Base-by-base conservation (phyloP, 1,140 invertebrate species). In the Steinernema feltiae region DNA sequence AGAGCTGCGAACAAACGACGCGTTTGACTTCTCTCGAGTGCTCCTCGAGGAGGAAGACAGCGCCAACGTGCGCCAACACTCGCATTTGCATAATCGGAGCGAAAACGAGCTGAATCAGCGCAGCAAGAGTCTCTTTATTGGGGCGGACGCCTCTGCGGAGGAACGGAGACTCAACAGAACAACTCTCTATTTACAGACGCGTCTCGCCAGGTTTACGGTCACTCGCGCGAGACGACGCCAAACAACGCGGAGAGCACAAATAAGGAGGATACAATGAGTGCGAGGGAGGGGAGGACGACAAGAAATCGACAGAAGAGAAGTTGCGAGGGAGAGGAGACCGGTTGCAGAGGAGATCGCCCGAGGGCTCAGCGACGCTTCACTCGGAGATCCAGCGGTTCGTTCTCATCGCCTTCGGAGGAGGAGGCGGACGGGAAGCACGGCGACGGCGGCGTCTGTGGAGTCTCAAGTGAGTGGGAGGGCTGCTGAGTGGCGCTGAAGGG, bases 81-180 rank as follows among this genome's bases (percentile, higher is more conserved):
- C 53, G 24, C 12, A 12, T 63, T 63, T 63, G 53, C 53, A 63
- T 63, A 63, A 3, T 41, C 18, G 35, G 18, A 41, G 18, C 35
- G 53, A 63, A 63, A 63, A 63, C 53, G 53, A 63, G 53, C 24
- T 63, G 53, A 63, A 3, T 63, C 53, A 63, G 41, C 41, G 41
- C n/a, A n/a, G 41, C 7, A 46, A n/a, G n/a, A 7, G 41, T 63
- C 24, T 17, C 24, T 63, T 63, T 63, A 63, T 63, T 63, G 53
- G 53, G 7, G n/a, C n/a, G n/a, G n/a, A n/a, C n/a, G 41, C 41
- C 7, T 46, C 41, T n/a, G 41, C n/a, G n/a, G 41, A 7, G 41
- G 41, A 46, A 41, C 35, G 35, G 35, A 18, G 35, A 18, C 35
- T 41, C 35, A 7, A 18, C 7, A 41, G 7, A 41, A 41, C 18